Conservation (phyloP, 2,113 vertebrate species). For the Tragelaphus scriptus region DNA sequence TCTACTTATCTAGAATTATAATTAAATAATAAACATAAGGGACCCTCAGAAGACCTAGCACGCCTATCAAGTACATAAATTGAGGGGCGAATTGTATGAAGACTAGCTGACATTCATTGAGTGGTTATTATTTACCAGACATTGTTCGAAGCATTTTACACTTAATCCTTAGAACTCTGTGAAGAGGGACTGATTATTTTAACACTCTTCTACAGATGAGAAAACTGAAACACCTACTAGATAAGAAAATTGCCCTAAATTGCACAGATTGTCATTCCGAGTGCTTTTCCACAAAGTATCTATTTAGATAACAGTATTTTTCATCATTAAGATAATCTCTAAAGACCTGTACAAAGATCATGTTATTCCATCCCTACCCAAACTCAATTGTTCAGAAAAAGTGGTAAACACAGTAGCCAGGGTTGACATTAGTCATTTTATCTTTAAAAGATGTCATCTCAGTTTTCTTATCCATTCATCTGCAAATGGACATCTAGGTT, state of each 20-base stretch:
- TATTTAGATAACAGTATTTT: conserved; percentile 26
- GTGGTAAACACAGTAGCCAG: background rate
- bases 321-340: conserved; percentile 30
- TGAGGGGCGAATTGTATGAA: background rate
- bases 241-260: background rate
- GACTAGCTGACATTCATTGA: background rate
- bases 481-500: too few species aligned
- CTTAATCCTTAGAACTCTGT: background rate
- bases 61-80: background rate
- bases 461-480: too few species aligned
- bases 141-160: background rate
- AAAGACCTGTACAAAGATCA: background rate
- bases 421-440: conserved; percentile 11
- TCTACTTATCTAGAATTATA: background rate
- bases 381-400: conserved; percentile 27
- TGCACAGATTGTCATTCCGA: background rate
- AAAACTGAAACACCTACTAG: background rate
- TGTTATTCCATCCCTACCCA: background rate
- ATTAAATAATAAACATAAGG: background rate
- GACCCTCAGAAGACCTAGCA: background rate
- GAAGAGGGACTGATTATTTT: background rate
- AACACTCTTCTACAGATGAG: background rate
- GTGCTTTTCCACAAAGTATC: background rate
- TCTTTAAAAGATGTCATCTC: conserved; percentile 8
- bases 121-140: background rate